A percentile compares a stretch with the other conserved stretches of the same genome.
phyloP scores from a whole-genome alignment of 2,113 vertebrate species.

The Amia ocellicauda region DNA sequence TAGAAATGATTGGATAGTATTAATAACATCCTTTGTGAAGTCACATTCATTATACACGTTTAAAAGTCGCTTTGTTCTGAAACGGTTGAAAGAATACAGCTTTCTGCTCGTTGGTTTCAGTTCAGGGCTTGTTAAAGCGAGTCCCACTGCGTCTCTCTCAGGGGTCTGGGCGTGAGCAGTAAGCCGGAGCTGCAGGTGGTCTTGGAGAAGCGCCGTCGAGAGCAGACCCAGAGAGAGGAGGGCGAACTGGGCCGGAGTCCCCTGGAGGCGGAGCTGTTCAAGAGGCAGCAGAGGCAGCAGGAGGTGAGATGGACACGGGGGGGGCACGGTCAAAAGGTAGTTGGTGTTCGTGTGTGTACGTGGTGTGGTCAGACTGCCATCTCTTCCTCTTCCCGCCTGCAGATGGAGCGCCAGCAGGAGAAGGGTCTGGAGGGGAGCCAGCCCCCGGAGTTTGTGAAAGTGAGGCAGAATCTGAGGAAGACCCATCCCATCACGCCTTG shows the following conservation, averaged over 20 bases:
- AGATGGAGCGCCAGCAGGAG: slow-evolving; percentile 51
- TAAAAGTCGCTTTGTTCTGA: too few species aligned
- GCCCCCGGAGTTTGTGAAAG: slow-evolving; percentile 56
- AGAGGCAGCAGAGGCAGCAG: slow-evolving; percentile 54
- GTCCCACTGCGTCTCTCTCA: slow-evolving; percentile 27
- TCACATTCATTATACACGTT: too few species aligned
- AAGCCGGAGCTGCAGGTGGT: slow-evolving; percentile 61
- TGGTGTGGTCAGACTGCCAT: background rate
- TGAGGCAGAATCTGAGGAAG: slow-evolving; percentile 62
- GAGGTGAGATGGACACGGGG: too few species aligned
- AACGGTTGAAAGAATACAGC: too few species aligned
- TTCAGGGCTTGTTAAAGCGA: too few species aligned
- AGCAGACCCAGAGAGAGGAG: slow-evolving; percentile 48
- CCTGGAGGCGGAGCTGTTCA: slow-evolving; percentile 53
- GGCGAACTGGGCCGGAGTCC: slow-evolving; percentile 46
- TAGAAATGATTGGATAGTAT: too few species aligned
- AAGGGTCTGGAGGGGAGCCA: slow-evolving; percentile 45
- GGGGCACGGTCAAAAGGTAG: too few species aligned
- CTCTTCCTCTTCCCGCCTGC: background rate
- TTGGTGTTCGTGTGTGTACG: too few species aligned
- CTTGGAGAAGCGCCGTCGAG: slow-evolving; percentile 58
- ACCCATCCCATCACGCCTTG: slow-evolving; percentile 40
- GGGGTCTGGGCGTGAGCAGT: slow-evolving; percentile 55
- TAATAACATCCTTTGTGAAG: too few species aligned
- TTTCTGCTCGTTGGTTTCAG: too few species aligned